Evolutionary conservation across 2,797 vertebrate genomes (phyloP).

Genomic region (Otolemur crassicaudatus): DNA sequence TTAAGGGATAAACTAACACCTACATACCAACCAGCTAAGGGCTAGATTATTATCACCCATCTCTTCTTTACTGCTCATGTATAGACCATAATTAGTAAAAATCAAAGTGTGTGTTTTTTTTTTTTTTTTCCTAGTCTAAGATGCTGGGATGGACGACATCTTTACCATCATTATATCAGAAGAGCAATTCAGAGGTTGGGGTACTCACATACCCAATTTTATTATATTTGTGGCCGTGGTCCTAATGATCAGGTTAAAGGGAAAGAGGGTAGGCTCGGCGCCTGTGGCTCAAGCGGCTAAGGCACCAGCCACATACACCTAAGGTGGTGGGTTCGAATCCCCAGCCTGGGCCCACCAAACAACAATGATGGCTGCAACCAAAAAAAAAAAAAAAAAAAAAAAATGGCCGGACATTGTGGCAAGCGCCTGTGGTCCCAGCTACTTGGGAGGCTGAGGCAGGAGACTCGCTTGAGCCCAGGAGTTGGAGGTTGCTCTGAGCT

Average conservation of each 20-base stretch:
- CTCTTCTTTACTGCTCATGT: background rate
- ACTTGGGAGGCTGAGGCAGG: no score
- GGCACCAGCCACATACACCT: no score
- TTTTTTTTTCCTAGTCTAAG: background rate
- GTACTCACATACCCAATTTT: background rate
- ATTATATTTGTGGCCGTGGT: background rate
- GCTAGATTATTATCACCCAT: background rate
- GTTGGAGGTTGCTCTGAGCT: no score
- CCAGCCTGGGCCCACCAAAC: no score
- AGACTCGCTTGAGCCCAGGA: no score
- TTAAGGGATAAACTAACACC: background rate
- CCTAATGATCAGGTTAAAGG: background rate
- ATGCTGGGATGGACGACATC: background rate
- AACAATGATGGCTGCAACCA: no score
- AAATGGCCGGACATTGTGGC: no score
- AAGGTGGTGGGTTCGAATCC: no score
- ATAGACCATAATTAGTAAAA: background rate
- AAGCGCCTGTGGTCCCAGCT: no score
- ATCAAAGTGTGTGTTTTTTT: constrained; percentile 27
- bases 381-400: no score
- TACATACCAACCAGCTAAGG: background rate
- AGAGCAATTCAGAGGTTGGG: background rate
- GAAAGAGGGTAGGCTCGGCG: no score
- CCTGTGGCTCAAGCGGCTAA: no score
- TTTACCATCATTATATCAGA: background rate